Base-by-base conservation (phyloP, 1,140 invertebrate genomes). In the Bemisia tabaci region DNA sequence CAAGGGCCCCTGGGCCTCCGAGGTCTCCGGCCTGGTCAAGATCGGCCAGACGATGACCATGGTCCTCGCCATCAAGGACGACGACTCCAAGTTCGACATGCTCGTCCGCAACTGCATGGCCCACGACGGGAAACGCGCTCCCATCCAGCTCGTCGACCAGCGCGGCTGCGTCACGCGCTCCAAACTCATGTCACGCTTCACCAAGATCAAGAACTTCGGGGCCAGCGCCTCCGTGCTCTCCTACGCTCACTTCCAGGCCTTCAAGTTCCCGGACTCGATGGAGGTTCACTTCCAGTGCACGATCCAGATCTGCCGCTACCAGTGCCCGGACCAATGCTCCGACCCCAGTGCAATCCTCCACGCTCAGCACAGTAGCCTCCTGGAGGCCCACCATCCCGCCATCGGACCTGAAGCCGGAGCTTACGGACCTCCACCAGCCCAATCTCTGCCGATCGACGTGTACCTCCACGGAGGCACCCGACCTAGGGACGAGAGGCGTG, bases 231-330 rank as follows among this genome's bases (percentile, higher is more conserved):
- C 91, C 0, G 94, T 95, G 0, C 90, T 96, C 1, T 92, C 91
- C 62, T 96, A 94, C 74, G 93, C 94, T 1, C 94, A 95, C 79
- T 96, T 96, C 88, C 73, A 74, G 79, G 93, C 93, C 0, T 96
- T 95, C 80, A 95, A 96, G 77, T 96, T 96, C 85, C 93, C 93
- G 0, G 93, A 96, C 75, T 94, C 91, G 12, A 95, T 95, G 93
- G 94, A 95, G 74, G 92, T 96, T 1, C 93, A 95, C 82, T 96
- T 96, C 87, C 94, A 96, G 77, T 95, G 93, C 75, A 91, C 94
- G 1, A 95, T 96, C 71, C 93, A 96, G 81, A 92, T 95, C 1
- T 96, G 93, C 72, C 83, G 92, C 67, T 92, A 93, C 77, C 91
- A 94, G 74, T 95, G 93, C 74, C 92, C 92, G 0, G 92, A 94